phyloP scores from a whole-genome alignment of 2,888 invertebrate species.

The Amphipoea lucens region DNA sequence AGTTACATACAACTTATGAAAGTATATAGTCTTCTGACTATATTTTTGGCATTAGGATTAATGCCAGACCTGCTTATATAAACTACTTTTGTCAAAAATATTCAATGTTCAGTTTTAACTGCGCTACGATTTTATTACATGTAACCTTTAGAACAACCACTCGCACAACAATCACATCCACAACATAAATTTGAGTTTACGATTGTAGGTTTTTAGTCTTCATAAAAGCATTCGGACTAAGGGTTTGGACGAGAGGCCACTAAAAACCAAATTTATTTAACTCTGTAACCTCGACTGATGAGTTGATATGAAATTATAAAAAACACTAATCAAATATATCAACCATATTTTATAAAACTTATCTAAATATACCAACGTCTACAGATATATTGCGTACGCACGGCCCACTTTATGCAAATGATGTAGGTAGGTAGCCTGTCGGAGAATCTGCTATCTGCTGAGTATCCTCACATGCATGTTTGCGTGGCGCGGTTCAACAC shows the following conservation, averaged over 20 bases:
- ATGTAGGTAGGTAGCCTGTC: background rate
- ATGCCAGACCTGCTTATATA: background rate
- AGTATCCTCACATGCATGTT: conserved; percentile 3
- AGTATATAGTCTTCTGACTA: too few species aligned
- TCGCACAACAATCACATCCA: background rate
- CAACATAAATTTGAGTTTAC: too few species aligned
- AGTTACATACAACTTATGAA: background rate
- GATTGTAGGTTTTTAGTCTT: background rate
- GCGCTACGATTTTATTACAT: background rate
- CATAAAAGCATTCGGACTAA: background rate
- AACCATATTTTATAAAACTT: background rate
- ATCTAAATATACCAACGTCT: background rate
- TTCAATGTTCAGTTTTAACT: background rate
- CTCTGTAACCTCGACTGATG: background rate
- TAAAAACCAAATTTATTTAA: background rate
- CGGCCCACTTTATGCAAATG: conserved; percentile 26
- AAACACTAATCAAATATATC: background rate
- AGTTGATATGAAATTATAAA: background rate
- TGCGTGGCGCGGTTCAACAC: background rate
- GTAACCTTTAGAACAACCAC: background rate
- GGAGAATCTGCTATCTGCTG: conserved; percentile 23
- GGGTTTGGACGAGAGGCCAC: background rate
- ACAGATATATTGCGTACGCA: background rate
- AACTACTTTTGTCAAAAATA: background rate
- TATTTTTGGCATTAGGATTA: background rate